Base-by-base conservation (phyloP, 2,113 vertebrate genomes). In the Oryzias woworae region DNA sequence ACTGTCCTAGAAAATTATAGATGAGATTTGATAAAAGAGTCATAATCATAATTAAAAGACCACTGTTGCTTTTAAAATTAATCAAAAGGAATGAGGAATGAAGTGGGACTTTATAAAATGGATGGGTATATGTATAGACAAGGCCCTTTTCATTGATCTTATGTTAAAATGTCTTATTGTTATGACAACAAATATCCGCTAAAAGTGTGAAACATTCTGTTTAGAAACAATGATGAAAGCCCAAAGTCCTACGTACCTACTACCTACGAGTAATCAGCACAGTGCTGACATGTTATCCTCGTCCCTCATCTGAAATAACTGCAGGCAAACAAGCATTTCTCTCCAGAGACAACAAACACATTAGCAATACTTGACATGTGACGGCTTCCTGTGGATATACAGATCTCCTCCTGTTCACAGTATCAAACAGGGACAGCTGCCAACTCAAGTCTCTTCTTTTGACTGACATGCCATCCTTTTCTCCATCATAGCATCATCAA, bases 321-420 rank as follows among this genome's bases (percentile, higher is more conserved):
- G 65, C 59, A 75, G 66, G 57, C 62, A 49, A 76, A 82, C 72
- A 67, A 59, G 58, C 58, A 66, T 48, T 67, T 80, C 68, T 75
- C 67, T 69, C 26, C 67, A 51, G 59, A 52, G 75, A 81, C 71
- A 83, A 83, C 70, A 78, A 78, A 86, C 70, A 71, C 82, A 82
- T 86, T 78, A 85, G 80, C 68, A 69, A 81, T 72, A 69, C 80
- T 54, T 78, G 82, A 83, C 81, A 82, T 72, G 78, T 75, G 80
- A 85, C 45, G 69, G 71, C 71, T 83, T 84, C 66, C 55, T 72
- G 57, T 71, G 75, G 66, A 86, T 72, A 81, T 56, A 75, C 55
- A 58, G 64, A 71, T 55, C 68, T 53, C 65, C 73, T 36, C 44
- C 75, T 74, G 79, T 73, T 85, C 73, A 77, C 58, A 63, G 56